Percentiles rank a stretch among this genome's conserved stretches.
phyloP scores from a whole-genome alignment of 2,113 vertebrate species.

The Gavia stellata region DNA sequence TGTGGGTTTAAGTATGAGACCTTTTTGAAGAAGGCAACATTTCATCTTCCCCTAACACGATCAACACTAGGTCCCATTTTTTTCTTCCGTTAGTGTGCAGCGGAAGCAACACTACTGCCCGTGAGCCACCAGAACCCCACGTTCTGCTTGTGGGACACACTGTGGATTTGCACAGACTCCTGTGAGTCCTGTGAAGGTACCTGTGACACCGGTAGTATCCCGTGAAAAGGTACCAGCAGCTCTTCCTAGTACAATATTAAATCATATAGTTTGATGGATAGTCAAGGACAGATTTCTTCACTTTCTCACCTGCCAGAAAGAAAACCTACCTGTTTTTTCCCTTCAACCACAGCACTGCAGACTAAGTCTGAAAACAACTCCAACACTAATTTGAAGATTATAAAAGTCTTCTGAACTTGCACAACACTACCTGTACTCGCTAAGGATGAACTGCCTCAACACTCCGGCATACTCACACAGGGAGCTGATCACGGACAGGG shows the following conservation, averaged over 20 bases:
- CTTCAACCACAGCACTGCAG: background rate
- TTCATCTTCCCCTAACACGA: background rate
- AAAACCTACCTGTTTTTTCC: background rate
- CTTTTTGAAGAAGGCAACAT: background rate
- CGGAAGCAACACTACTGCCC: background rate
- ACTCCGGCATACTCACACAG: background rate
- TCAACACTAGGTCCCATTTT: background rate
- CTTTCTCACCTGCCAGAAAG: background rate
- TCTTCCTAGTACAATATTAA: background rate
- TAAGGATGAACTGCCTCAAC: background rate
- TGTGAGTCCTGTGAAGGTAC: background rate
- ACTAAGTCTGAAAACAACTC: background rate
- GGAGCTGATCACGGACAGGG: accelerated
- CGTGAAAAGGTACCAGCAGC: background rate
- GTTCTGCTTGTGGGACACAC: accelerated
- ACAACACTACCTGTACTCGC: accelerated
- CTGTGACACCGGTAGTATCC: background rate
- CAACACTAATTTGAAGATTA: accelerated
- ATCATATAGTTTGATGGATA: background rate
- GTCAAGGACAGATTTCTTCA: background rate
- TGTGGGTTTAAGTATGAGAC: background rate
- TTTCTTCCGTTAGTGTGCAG: accelerated
- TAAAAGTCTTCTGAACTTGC: accelerated
- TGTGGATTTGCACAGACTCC: background rate
- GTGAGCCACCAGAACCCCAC: accelerated